phyloP scores from a whole-genome alignment of 2,797 vertebrate genomes.

The Dermochelys coriacea region DNA sequence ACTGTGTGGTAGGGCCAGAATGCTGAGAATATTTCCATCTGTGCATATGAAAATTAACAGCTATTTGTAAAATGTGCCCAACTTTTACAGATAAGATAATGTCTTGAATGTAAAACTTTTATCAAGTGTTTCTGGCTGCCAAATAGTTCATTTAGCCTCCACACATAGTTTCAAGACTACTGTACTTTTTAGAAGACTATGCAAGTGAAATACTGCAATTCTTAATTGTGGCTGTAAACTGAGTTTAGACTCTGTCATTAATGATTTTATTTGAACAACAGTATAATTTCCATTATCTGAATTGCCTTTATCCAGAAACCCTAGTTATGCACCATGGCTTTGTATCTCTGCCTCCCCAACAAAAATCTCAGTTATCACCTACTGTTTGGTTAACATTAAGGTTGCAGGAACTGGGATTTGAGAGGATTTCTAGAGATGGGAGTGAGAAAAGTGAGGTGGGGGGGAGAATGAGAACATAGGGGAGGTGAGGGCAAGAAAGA shows the following conservation, averaged over 20 bases:
- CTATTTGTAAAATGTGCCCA: not conserved
- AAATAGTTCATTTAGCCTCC: not conserved
- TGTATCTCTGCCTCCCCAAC: not conserved
- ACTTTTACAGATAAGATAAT: not conserved
- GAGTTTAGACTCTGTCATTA: not conserved
- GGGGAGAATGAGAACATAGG: not conserved
- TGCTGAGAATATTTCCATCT: not conserved
- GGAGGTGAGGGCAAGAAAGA: not conserved
- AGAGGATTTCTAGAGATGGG: not conserved
- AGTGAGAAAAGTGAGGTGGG: not conserved
- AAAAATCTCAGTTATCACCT: too few species aligned
- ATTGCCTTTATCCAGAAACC: not conserved
- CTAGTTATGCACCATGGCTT: not conserved
- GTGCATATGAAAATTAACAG: not conserved
- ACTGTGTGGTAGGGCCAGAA: not conserved
- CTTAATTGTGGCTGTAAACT: not conserved
- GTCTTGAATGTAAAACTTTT: not conserved
- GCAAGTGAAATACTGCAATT: not conserved
- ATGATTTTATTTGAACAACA: not conserved
- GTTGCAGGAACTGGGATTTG: not conserved
- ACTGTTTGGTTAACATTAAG: not conserved
- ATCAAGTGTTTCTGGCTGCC: not conserved
- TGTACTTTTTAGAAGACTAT: not conserved
- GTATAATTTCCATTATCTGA: not conserved
- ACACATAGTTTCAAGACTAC: not conserved